These are phyloP conservation scores for Clarias macrocephalus DNA, from an alignment of 2,113 vertebrate genomes.

Conservation along the genomic window DNA sequence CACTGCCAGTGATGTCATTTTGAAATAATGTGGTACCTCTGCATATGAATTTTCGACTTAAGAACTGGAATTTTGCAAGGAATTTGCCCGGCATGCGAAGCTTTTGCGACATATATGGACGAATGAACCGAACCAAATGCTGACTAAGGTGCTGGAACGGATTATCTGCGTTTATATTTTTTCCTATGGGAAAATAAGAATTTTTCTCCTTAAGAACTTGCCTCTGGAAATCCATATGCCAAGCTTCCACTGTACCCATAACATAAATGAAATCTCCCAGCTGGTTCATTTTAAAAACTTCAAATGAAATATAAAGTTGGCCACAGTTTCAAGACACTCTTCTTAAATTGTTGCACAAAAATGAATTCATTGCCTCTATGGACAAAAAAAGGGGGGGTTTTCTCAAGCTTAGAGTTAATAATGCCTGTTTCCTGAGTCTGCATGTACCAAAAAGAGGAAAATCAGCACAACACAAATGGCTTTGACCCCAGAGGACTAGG, in stretches of 20 bases:
- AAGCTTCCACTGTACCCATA: background rate
- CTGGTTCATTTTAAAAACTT: background rate
- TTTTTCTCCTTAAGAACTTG: too few relatives aligned
- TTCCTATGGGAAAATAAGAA: too few relatives aligned
- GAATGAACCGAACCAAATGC: too few relatives aligned
- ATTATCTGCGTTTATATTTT: too few relatives aligned
- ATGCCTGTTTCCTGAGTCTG: conserved; percentile 36
- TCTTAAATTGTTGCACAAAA: background rate
- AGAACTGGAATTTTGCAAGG: too few relatives aligned
- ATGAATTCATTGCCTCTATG: background rate
- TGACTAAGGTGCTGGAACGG: too few relatives aligned
- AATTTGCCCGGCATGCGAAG: too few relatives aligned
- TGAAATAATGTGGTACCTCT: background rate
- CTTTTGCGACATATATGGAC: too few relatives aligned
- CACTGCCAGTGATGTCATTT: background rate
- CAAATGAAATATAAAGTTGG: background rate
- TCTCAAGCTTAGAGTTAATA: conserved; percentile 20
- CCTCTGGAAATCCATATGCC: too few relatives aligned
- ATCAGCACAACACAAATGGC: conserved; percentile 64
- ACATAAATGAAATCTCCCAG: background rate
- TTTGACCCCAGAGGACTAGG: conserved; percentile 51
- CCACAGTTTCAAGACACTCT: background rate
- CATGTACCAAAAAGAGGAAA: conserved; percentile 57
- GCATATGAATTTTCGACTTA: too few relatives aligned
- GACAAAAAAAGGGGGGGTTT: background rate